Base-by-base conservation (phyloP, 2,113 vertebrate species). In the Thunnus thynnus region DNA sequence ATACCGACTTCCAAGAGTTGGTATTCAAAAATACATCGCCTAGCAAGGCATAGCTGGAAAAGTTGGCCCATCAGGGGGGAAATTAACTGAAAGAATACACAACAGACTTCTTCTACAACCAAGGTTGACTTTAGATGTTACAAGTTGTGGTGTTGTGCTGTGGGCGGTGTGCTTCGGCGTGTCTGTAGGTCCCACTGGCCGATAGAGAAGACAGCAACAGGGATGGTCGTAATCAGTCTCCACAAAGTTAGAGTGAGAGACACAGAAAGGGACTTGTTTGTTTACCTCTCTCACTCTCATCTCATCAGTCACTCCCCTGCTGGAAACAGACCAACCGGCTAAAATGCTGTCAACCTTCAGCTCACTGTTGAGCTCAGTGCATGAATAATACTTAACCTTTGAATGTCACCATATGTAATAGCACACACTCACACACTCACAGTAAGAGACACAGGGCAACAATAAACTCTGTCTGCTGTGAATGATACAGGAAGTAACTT, bases 371-470 rank as follows among this genome's bases (percentile, higher is more conserved):
- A 51, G 72, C n/a, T 79, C 36, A 18, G 56, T 8, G 56, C 67
- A 27, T 41, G 20, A 78, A 61, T 74, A 75, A 71, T 30, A 82
- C 69, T 71, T 67, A 70, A 79, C 76, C 85, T 73, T 36, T 77
- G 54, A 30, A 61, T 83, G 63, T 77, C 79, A 66, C 54, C 17
- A 65, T 58, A 80, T 67, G 71, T 14, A 58, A 79, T 13, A 60
- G 58, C 60, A 47, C 3, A 55, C 51, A 65, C 25, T 55, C 20
- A 22, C 25, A 63, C 27, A 64, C 71, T 22, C 22, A 22, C 22
- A 22, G 22, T 22, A 22, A 22, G 22, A 22, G 22, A 22, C 22
- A 22, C 22, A 22, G 1, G 22, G 22, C 22, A 22, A 22, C 22
- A 22, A 22, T 22, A 22, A 22, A 22, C 22, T 22, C 22, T 22